Evolutionary conservation across 1,140 invertebrate genomes (phyloP), one percentile per base, ranked within the genome.

Genomic region (Dysdera silvatica): DNA sequence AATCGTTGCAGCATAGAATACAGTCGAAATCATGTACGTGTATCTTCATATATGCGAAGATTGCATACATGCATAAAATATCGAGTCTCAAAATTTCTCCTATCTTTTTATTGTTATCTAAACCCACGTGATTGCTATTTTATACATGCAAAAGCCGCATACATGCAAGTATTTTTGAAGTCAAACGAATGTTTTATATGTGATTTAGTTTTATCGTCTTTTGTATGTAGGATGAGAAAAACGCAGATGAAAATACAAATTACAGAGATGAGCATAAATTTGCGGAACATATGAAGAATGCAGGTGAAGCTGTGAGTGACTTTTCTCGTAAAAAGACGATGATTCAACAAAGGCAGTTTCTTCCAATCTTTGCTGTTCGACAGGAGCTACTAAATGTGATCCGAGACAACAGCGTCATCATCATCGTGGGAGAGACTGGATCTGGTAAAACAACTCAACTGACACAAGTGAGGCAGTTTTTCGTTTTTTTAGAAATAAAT

Each of bases 371-470:
- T 80, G 95, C 95, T 29, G 91, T 94, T 0, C 81, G 94, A 35
- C 91, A 98, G 75, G 88, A 98, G 74, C 76, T 98, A 10, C 77
- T 97, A 51, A 92, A 91, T 71, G 83, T 98, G 33, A 96, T 99
- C 24, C 79, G 94, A 53, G 95, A 98, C 70, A 98, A 98, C 75
- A 93, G 81, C 67, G 87, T 98, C 4, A 87, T 98, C 8, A 89
- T 99, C 66, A 95, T 98, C 71, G 92, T 98, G 0, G 93, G 96
- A 70, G 97, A 99, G 79, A 99, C 97, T 23, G 97, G 97, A 16
- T 95, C 91, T 71, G 97, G 96, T 43, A 99, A 99, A 78, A 99
- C 96, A 0, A 98, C 95, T 0, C 96, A 99, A 75, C 79, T 99
- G n/a, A 98, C 95, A 0, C 96, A 98, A 74, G 76, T 78, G 65